Evolutionary conservation across 2,888 invertebrate species (phyloP), one percentile per base, ranked within the genome.

Genomic region (Caenorhabditis sinica): DNA sequence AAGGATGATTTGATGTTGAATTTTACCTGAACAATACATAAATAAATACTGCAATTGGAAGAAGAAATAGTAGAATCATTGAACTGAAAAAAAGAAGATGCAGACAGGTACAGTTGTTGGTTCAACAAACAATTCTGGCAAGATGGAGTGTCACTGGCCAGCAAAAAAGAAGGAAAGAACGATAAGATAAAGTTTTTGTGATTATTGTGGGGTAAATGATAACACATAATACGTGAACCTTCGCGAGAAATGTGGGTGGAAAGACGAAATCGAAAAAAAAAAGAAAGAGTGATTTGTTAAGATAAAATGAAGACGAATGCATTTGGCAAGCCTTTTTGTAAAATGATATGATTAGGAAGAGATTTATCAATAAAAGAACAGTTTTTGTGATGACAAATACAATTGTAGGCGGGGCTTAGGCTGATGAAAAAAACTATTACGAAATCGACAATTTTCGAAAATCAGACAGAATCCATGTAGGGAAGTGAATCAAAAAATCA

Each of bases 1-100:
- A 71, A 9, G 25, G 6, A 0, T 6, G 8, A 6, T 36, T 13
- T 40, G 0, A n/a, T 1, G n/a, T 49, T 49, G 25, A 30, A 15
- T 28, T 58, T 17, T 17, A 80, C 66, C 71, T 53, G 5, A 51
- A 20, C 0, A 66, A n/a, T 23, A 72, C 20, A 51, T 72, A 80
- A 43, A 53, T 20, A 11, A 73, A 17, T 33, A 84, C 6, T 6
- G 51, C 3, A 53, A 60, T 45, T 2, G 65, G 53, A 13, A 74
- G 25, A 23, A 74, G 20, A 6, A 79, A n/a, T 6, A 83, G 49
- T 25, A 83, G 8, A 83, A 74, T 74, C 84, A 84, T 84, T 25
- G 53, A 49, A 36, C 30, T 33, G 45, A 49, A 45, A 65, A 66
- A 68, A 66, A 65, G 33, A 66, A 68, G 45, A 15, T 56, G 56